Evolutionary conservation across 2,113 vertebrate genomes (phyloP), one percentile per base, ranked within the genome.

Genomic region (Regulus satrapa): DNA sequence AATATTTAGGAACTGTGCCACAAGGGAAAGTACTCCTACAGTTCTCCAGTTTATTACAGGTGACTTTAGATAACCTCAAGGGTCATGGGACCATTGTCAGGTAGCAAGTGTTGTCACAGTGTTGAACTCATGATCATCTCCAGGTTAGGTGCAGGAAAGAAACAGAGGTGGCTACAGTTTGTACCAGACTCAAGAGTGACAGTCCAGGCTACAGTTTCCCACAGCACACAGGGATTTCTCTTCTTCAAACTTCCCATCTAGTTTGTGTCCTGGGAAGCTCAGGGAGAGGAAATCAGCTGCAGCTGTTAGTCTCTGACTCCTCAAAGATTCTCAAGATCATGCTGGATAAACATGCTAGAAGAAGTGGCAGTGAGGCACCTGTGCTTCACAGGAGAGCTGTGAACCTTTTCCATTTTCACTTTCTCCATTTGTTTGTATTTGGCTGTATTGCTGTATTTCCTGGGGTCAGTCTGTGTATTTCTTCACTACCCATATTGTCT

Each of bases 341-440:
- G 14, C 52, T 82, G 54, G 41, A 82, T 58, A 26, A 18, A 38
- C 0, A 2, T 48, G 14, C 81, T 68, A 49, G 32, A 67, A 83
- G 45, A 15, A 67, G 31, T 0, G 0, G 31, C 54, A 46, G 0
- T 41, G 74, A 61, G 40, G 28, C 18, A 52, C 31, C 11, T 64
- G 5, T 7, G 12, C 56, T 40, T 67, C 49, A 29, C 12, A 12
- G 55, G 56, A 59, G 20, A 71, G 25, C 59, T 46, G 16, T 38
- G 38, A 75, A 20, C 25, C 40, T 92, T 64, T 80, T 45, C n/a
- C 21, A 23, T 56, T 86, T 88, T 88, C 10, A 9, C 15, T 59
- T 78, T 38, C 40, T 68, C 80, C 20, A 5, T 67, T 71, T 76
- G 25, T 72, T 83, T 92, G 26, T 54, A 25, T 76, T 73, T 58